A percentile compares a stretch with the other conserved stretches of the same genome.
phyloP scores from a whole-genome alignment of 2,113 vertebrate genomes.

The Ceyx margarethae region DNA sequence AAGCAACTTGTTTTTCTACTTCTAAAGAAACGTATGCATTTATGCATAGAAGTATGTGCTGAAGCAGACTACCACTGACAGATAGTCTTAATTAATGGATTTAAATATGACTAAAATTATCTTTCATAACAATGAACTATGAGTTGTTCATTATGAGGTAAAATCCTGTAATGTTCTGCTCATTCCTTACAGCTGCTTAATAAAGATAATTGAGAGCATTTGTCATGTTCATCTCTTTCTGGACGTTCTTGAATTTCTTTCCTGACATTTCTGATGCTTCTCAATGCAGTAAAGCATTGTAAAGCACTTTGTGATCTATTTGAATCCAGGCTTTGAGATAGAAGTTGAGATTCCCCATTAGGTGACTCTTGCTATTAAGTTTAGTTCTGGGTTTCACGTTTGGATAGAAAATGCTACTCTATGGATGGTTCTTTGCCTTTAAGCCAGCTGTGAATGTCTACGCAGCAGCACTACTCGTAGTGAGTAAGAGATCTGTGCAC shows the following conservation, averaged over 20 bases:
- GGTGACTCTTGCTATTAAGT: background rate
- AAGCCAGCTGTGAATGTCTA: background rate
- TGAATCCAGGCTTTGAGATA: background rate
- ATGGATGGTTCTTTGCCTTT: background rate
- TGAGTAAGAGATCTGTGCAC: background rate
- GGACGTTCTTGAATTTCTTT: background rate
- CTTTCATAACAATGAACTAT: background rate
- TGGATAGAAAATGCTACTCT: background rate
- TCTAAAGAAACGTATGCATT: background rate
- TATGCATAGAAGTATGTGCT: background rate
- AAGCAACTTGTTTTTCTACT: background rate
- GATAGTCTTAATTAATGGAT: background rate
- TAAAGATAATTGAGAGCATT: background rate
- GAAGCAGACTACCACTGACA: background rate
- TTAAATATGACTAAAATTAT: slow-evolving; percentile 9
- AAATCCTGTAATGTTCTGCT: background rate
- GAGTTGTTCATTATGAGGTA: background rate
- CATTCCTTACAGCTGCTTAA: background rate
- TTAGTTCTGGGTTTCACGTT: background rate
- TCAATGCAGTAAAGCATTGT: background rate
- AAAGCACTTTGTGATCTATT: background rate
- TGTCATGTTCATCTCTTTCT: background rate
- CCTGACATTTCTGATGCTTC: background rate
- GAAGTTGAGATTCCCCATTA: background rate
- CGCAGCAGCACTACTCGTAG: background rate